These are phyloP conservation scores for Drosophila ezoana DNA, from an alignment of 2,888 invertebrate species.

Conservation along the genomic window DNA sequence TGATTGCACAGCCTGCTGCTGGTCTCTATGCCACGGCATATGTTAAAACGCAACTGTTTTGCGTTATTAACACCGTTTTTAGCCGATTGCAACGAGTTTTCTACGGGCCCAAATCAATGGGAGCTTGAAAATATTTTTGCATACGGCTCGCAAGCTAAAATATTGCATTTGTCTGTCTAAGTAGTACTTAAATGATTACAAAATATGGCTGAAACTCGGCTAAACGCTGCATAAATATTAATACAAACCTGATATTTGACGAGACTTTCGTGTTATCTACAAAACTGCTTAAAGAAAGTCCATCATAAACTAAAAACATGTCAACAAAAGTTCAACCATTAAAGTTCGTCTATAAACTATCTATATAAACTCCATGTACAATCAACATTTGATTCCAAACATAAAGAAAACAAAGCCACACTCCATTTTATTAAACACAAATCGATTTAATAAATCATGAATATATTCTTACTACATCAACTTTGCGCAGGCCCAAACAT, in stretches of 20 bases:
- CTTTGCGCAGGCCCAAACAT: no score
- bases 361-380: no score
- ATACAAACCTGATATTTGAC: slow-evolving; percentile 1
- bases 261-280: no score
- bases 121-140: slow-evolving; percentile 31
- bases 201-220: slow-evolving; percentile 23
- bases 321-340: no score
- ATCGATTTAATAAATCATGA: no score
- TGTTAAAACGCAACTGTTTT: slow-evolving; percentile 61
- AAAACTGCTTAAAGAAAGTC: no score
- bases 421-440: no score
- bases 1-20: slow-evolving; percentile 52
- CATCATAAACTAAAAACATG: no score
- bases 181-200: slow-evolving; percentile 25
- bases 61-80: slow-evolving; percentile 63
- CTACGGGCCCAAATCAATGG: slow-evolving; percentile 39
- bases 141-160: slow-evolving; percentile 31
- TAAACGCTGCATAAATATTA: slow-evolving; percentile 10
- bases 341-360: no score
- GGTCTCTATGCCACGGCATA: slow-evolving; percentile 30
- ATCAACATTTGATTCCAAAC: no score
- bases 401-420: no score
- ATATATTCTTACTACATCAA: no score
- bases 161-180: slow-evolving; percentile 6
- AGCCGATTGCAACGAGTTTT: slow-evolving; percentile 50